phyloP scores from a whole-genome alignment of 2,888 invertebrate genomes.

The Drosophila glabriapex region DNA sequence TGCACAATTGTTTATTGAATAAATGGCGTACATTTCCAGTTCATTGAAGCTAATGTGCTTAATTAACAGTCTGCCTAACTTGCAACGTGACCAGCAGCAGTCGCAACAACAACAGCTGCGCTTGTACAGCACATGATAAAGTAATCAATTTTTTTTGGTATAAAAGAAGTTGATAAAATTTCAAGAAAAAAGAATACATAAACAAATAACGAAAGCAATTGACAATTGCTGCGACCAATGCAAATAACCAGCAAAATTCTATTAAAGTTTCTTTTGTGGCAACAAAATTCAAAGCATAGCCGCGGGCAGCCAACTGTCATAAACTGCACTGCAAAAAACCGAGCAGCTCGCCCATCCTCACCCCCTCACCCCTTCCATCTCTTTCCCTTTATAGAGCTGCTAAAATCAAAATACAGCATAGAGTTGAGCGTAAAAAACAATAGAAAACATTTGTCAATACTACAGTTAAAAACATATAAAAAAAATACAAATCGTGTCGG shows the following conservation, averaged over 20 bases:
- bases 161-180: slow-evolving; percentile 1
- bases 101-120: slow-evolving; percentile 9
- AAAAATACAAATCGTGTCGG: slow-evolving; percentile 30
- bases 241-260: slow-evolving; percentile 59
- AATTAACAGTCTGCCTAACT: slow-evolving; percentile 65
- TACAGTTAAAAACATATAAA: slow-evolving; percentile 32
- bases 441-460: slow-evolving; percentile 70
- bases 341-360: neutral
- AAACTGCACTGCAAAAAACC: slow-evolving; percentile 49
- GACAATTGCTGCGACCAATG: slow-evolving; percentile 48
- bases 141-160: slow-evolving; percentile 39
- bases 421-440: slow-evolving; percentile 44
- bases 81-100: slow-evolving; percentile 36
- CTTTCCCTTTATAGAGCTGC: slow-evolving; percentile 8
- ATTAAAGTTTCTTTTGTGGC: slow-evolving; percentile 54
- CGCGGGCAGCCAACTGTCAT: slow-evolving; percentile 60
- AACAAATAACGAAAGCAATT: slow-evolving; percentile 47
- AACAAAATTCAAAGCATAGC: slow-evolving; percentile 54
- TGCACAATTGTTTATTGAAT: slow-evolving; percentile 44
- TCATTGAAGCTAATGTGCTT: slow-evolving; percentile 66
- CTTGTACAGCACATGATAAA: slow-evolving; percentile 32
- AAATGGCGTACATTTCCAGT: slow-evolving; percentile 67
- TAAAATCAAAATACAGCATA: slow-evolving; percentile 46
- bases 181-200: slow-evolving; percentile 11
- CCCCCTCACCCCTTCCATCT: neutral